Evolutionary conservation across 2,888 invertebrate genomes (phyloP), one percentile per base, ranked within the genome.

Genomic region (Orthosia gracilis): DNA sequence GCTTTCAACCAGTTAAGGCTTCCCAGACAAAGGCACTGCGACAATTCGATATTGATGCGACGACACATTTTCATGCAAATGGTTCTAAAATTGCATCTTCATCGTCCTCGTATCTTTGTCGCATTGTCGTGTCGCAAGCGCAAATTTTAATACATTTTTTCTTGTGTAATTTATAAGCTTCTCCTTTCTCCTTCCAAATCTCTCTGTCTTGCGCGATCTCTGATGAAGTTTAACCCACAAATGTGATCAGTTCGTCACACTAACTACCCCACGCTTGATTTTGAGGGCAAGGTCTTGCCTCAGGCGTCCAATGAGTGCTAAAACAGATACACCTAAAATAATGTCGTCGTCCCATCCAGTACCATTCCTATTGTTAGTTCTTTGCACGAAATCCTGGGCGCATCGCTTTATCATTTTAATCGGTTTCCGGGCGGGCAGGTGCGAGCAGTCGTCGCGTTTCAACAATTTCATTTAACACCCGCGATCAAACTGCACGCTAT

Each of bases 341-440:
- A 0, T 40, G 40, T 9, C 15, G 54, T 55, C 23, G 18, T 15
- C 83, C 5, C 50, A 76, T 90, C 90, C 50, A 87, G 82, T 40
- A 61, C 7, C 18, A 50, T 40, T 40, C 40, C 15, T 45, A 66
- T 65, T 79, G 4, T 5, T 69, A 47, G 58, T 63, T 76, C 74
- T 26, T 21, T n/a, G 67, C 62, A 73, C 58, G 61, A 79, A 88
- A 89, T 88, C 87, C 86, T 73, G 68, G 80, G 75, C 84, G 88
- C 91, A 89, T 88, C 93, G 91, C 91, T 94, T 94, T 92, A 94
- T 94, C 94, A 94, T 94, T 93, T 94, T 94, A 94, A 94, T 94
- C 94, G 93, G 92, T 94, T 94, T 94, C 90, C 91, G 87, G 88
- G 86, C 87, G 87, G 88, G 91, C 93, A 93, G 94, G 93, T 94